Percentiles rank a stretch among this genome's conserved stretches.
These are phyloP conservation scores for Hydrophis major DNA, from an alignment of 2,797 vertebrate genomes.

Conservation along the genomic window DNA sequence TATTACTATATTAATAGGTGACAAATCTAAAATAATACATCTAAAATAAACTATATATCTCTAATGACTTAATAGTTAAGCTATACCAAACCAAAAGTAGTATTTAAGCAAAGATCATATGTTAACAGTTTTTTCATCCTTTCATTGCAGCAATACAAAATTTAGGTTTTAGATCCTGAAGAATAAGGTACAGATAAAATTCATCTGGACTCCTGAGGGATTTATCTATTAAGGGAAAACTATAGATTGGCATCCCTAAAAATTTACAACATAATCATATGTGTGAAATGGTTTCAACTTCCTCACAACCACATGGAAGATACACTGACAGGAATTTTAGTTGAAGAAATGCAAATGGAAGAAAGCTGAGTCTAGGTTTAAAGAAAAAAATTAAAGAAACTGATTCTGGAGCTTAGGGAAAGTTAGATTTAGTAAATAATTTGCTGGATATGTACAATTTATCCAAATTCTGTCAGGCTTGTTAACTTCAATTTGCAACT, in stretches of 20 bases:
- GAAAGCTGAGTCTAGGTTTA: not conserved
- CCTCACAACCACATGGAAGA: not conserved
- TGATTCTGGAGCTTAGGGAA: not conserved
- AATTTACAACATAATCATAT: not conserved
- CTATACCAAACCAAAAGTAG: not conserved
- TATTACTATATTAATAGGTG: not conserved
- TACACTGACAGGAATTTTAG: not conserved
- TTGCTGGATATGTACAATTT: not conserved
- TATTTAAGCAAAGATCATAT: not conserved
- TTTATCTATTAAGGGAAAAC: not conserved
- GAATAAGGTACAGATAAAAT: not conserved
- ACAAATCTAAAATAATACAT: not conserved
- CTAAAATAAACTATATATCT: not conserved
- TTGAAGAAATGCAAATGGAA: not conserved
- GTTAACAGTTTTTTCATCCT: not conserved
- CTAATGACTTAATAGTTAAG: not conserved
- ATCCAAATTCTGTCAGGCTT: not conserved
- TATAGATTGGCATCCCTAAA: not conserved
- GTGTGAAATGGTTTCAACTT: not conserved
- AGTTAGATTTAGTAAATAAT: not conserved
- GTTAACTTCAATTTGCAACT: not conserved
- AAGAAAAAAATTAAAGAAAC: not conserved
- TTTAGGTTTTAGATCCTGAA: not conserved
- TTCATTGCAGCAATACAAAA: not conserved
- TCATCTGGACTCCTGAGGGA: not conserved